Base-by-base conservation (phyloP, 2,888 invertebrate genomes). In the Venustoraphidia nigricollis region DNA sequence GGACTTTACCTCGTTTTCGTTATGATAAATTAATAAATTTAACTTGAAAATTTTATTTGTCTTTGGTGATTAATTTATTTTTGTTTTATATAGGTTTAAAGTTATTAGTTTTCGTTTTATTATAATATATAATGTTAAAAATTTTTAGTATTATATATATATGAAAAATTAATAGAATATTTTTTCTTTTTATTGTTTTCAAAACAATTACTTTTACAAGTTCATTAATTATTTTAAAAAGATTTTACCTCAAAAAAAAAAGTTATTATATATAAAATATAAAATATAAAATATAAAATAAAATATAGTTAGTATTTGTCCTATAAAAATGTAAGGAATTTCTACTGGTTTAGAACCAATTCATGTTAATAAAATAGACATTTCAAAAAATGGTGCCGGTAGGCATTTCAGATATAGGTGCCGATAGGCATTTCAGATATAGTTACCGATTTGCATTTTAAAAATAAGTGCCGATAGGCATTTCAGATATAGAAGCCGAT, bases 1-100 rank as follows among this genome's bases (percentile, higher is more conserved):
- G 77, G 0, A 74, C 77, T 43, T 71, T 79, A 56, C 83, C 82
- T 59, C 83, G 82, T 0, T 79, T 77, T 71, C 82, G 81, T 34
- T 83, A 83, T 76, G 82, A 83, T 76, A 77, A 79, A 56, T 70
- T 83, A 66, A 84, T 83, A 65, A 71, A 73, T 71, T 73, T 81
- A 64, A 72, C 75, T 65, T 81, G 79, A 72, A 78, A 76, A 56
- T 66, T 64, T 53, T 78, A 74, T 76, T 74, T 81, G 64, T 76
- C 76, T 52, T 56, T 77, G 66, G 73, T 74, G 59, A 74, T 77
- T 69, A 75, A 75, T 73, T 75, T 66, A 70, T 66, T 76, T 65
- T 60, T 76, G 60, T 75, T 77, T 70, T 73, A 69, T 72, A 63
- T 73, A 58, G 72, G 73, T 0, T 52, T 75, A 54, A 74, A 71